phyloP scores from a whole-genome alignment of 2,888 invertebrate genomes.

The Drosophila neotestacea region DNA sequence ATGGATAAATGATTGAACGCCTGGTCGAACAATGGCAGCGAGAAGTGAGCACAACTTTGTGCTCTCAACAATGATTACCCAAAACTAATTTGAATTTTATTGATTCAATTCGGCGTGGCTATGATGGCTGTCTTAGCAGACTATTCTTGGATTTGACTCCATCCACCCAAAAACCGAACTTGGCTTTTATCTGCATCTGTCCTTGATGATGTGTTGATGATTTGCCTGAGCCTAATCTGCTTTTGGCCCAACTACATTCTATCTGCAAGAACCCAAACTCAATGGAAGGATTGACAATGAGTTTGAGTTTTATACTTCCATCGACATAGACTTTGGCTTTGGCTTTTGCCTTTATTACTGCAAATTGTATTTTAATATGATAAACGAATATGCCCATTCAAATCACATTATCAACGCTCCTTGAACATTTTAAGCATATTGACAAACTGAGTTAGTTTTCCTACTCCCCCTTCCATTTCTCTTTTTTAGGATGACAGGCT shows the following conservation, averaged over 20 bases:
- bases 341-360: constrained; percentile 31
- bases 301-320: constrained; percentile 42
- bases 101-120: constrained; percentile 65
- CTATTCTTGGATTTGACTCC: constrained; percentile 20
- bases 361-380: constrained; percentile 74
- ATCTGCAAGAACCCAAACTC: neutral
- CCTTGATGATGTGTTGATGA: constrained; percentile 63
- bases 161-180: neutral
- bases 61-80: constrained; percentile 70
- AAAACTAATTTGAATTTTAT: constrained; percentile 83
- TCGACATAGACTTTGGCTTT: constrained; percentile 5
- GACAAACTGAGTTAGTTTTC: constrained; percentile 17
- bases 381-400: constrained; percentile 69
- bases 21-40: constrained; percentile 39
- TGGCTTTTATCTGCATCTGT: constrained; percentile 55
- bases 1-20: constrained; percentile 80
- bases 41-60: constrained; percentile 20
- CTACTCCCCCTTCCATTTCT: no score
- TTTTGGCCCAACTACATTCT: constrained; percentile 1
- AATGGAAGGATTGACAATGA: constrained; percentile 57
- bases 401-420: constrained; percentile 61
- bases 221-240: constrained; percentile 55
- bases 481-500: constrained; percentile 15
- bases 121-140: constrained; percentile 47
- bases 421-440: constrained; percentile 38